A percentile compares a stretch with the other conserved stretches of the same genome.
Conservation (phyloP, 2,797 vertebrate species). For the Pangasius mekongensis region DNA sequence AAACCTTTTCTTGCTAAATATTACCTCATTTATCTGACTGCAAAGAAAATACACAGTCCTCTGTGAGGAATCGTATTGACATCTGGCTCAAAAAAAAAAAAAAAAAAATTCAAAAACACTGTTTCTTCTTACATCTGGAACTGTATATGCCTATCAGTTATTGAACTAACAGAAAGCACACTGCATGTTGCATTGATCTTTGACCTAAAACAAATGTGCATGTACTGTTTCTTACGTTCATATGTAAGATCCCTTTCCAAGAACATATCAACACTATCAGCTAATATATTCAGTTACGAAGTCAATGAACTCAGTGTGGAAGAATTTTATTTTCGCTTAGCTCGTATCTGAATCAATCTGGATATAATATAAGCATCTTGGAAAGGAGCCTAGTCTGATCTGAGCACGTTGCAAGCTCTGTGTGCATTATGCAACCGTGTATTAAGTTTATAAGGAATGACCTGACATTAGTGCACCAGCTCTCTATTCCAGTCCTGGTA, state of each 20-base stretch:
- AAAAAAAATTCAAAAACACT: not conserved
- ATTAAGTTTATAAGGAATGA: not conserved
- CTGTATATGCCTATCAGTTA: not conserved
- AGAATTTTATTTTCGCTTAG: not conserved
- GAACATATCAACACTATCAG: not conserved
- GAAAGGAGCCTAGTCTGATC: not conserved
- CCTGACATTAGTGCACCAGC: not conserved
- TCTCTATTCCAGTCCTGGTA: not conserved
- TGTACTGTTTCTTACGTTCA: not conserved
- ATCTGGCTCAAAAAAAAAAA: not conserved
- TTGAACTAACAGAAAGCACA: not conserved
- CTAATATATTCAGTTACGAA: not conserved
- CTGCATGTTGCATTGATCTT: not conserved
- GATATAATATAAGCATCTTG: not conserved
- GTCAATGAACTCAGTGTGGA: not conserved
- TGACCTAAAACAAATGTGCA: too few relatives aligned
- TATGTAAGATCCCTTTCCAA: not conserved
- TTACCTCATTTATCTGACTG: not conserved
- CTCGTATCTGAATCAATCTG: not conserved
- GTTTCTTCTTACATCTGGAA: slow-evolving; percentile 6
- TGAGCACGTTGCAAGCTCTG: not conserved
- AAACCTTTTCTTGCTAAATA: not conserved
- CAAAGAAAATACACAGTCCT: not conserved
- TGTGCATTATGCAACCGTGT: not conserved
- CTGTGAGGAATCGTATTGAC: not conserved